Conservation (phyloP, 2,113 vertebrate species). For the Gopherus evgoodei region DNA sequence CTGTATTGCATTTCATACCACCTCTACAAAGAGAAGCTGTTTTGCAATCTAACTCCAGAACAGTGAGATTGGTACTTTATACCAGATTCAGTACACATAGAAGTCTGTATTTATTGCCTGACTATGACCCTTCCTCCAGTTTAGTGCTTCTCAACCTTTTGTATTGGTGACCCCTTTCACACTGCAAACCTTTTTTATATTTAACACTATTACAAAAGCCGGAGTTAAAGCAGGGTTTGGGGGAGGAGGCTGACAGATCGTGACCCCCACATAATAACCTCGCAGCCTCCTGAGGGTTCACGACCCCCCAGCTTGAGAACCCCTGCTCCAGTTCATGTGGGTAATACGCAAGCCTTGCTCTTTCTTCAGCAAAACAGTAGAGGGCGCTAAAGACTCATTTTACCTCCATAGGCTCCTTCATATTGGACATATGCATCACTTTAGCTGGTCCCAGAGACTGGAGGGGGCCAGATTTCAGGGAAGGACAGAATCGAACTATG, state of each 20-base stretch:
- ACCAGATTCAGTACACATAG: not conserved
- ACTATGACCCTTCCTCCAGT: not conserved
- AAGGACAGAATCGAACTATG: conserved; percentile 82
- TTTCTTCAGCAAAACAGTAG: not conserved
- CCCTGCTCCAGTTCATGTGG: not conserved
- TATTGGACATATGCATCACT: conserved; percentile 46
- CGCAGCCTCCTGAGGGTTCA: too few relatives aligned
- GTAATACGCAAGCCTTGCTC: not conserved
- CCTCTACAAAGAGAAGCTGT: not conserved
- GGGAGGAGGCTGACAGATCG: too few relatives aligned
- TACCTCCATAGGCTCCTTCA: conserved; percentile 56
- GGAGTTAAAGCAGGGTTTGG: too few relatives aligned
- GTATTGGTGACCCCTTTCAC: too few relatives aligned
- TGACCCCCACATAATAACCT: too few relatives aligned
- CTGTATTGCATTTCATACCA: not conserved
- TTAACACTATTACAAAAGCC: too few relatives aligned
- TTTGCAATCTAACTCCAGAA: not conserved
- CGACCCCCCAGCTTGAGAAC: too few relatives aligned
- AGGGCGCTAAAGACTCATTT: not conserved
- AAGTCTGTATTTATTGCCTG: not conserved
- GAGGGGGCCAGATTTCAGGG: conserved; percentile 72
- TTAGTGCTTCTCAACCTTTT: not conserved
- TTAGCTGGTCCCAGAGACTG: conserved; percentile 76
- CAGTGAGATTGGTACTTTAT: not conserved
- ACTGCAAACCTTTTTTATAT: too few relatives aligned